A percentile compares a stretch with the other conserved stretches of the same genome.
These are phyloP conservation scores for Griposia aprilina DNA, from an alignment of 2,888 invertebrate genomes.

Conservation along the genomic window DNA sequence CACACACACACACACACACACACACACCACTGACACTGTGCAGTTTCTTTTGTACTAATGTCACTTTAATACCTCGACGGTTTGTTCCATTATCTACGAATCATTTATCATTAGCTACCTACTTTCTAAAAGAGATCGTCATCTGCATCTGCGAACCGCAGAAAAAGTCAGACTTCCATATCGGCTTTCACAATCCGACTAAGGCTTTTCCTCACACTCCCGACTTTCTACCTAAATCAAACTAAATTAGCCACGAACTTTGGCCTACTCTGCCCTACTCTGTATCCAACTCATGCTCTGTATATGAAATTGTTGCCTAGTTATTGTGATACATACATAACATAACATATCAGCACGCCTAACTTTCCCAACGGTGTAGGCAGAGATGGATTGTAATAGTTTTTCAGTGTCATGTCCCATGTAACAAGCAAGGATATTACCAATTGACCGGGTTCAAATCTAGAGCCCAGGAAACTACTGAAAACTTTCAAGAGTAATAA, in stretches of 20 bases:
- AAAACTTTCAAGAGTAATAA: no score
- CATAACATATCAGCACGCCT: neutral
- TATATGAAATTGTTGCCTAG: neutral
- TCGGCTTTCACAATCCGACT: conserved; percentile 37
- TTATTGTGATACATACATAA: conserved; percentile 1
- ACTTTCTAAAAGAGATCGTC: conserved; percentile 41
- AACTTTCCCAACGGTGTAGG: neutral
- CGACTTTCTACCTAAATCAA: conserved; percentile 49
- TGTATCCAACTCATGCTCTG: conserved; percentile 3
- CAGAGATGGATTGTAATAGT: neutral
- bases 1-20: no score
- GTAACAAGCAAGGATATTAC: no score
- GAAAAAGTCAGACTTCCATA: conserved; percentile 44
- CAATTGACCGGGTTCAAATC: no score
- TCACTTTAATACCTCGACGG: neutral
- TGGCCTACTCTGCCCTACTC: conserved; percentile 20
- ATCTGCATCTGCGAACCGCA: conserved; percentile 16
- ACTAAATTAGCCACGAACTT: conserved; percentile 17
- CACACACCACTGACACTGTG: no score
- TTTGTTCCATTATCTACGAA: neutral
- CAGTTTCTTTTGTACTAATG: neutral
- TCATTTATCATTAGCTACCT: neutral
- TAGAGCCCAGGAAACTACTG: no score
- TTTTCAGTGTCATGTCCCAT: neutral
- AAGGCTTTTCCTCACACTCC: conserved; percentile 1